A percentile compares a stretch with the other conserved stretches of the same genome.
Conservation (phyloP, 2,797 vertebrate species). For the Harpagifer antarcticus region DNA sequence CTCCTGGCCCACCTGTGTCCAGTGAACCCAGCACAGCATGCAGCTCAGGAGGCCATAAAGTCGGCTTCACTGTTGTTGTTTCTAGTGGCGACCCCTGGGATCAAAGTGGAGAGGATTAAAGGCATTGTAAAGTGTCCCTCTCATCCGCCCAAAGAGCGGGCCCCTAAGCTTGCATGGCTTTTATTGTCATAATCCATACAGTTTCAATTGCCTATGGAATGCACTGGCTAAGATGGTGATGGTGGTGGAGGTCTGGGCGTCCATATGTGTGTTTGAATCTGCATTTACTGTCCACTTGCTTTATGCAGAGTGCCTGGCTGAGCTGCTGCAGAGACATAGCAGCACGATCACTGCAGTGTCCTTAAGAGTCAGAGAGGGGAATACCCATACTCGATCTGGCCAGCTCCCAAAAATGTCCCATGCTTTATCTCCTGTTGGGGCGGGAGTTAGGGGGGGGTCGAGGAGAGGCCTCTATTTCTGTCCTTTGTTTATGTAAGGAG, state of each 20-base stretch:
- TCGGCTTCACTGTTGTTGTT: constrained; percentile 63
- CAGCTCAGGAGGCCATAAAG: constrained; percentile 32
- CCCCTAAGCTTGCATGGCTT: constrained; percentile 60
- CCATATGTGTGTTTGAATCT: constrained; percentile 28
- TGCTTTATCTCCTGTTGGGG: constrained; percentile 59
- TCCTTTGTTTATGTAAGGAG: constrained; percentile 79
- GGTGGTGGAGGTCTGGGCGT: not conserved
- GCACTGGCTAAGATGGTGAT: constrained; percentile 42
- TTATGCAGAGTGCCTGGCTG: not conserved
- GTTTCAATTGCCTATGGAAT: constrained; percentile 74
- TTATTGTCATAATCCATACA: constrained; percentile 75
- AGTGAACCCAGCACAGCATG: constrained; percentile 18
- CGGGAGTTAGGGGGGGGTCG: constrained; percentile 13
- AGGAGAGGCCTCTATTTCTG: constrained; percentile 69
- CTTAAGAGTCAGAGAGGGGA: constrained; percentile 50
- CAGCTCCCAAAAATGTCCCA: constrained; percentile 50
- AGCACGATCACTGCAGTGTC: constrained; percentile 24
- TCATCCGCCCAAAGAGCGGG: constrained; percentile 41
- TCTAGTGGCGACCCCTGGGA: constrained; percentile 57
- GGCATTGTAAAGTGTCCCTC: constrained; percentile 62
- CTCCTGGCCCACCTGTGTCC: constrained; percentile 51
- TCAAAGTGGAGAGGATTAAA: constrained; percentile 73
- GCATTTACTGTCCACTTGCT: not conserved
- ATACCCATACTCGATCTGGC: constrained; percentile 46
- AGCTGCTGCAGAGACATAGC: constrained; percentile 5